A percentile compares a stretch with the other conserved stretches of the same genome.
phyloP scores from a whole-genome alignment of 2,888 invertebrate genomes.

The Tanypteryx hageni region DNA sequence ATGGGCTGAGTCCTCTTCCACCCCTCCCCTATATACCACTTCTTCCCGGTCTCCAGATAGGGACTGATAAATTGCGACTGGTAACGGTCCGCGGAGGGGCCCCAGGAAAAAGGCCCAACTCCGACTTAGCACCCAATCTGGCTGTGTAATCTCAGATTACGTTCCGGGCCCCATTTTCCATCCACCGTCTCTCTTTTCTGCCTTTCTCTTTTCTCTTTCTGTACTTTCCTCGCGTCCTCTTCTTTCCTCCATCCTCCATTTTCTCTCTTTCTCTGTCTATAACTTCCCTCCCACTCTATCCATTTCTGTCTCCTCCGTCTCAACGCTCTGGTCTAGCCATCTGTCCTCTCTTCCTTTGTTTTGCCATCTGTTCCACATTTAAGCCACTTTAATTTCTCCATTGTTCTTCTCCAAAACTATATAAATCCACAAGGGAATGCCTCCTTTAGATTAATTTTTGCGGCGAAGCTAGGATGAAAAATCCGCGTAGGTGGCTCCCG shows the following conservation, averaged over 20 bases:
- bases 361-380: background rate
- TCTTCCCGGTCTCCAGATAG: constrained; percentile 40
- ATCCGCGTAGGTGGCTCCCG: background rate
- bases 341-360: background rate
- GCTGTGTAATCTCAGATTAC: constrained; percentile 61
- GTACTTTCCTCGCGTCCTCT: too few species aligned
- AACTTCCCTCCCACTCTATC: background rate
- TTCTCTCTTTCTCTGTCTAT: background rate
- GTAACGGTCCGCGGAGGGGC: constrained; percentile 12
- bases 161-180: constrained; percentile 36
- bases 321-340: background rate
- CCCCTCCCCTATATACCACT: background rate
- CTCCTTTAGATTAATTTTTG: background rate
- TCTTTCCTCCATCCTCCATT: background rate
- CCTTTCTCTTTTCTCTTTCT: background rate
- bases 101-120: background rate
- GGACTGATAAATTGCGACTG: constrained; percentile 55
- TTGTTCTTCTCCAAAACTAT: background rate
- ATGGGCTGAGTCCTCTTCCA: constrained; percentile 11
- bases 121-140: constrained; percentile 55
- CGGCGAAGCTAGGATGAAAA: background rate
- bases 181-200: background rate
- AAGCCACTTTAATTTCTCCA: constrained; percentile 22
- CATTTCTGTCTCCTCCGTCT: background rate
- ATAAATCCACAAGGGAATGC: background rate